Base-by-base conservation (phyloP, 1,140 invertebrate species). In the Anoplolepis gracilipes region DNA sequence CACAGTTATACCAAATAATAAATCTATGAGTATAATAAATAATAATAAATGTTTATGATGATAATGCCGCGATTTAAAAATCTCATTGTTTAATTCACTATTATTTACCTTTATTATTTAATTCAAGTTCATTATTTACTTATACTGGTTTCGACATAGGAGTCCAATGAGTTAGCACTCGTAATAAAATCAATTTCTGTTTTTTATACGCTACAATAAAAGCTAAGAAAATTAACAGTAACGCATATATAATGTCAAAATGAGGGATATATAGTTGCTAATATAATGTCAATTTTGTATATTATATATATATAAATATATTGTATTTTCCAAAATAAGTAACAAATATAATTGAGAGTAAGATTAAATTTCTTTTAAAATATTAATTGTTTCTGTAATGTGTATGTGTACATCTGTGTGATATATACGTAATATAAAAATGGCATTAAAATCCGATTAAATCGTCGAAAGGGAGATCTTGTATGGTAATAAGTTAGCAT, bases 1-100 rank as follows among this genome's bases (percentile, higher is more conserved):
- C 22, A 46, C 46, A 25, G 39, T 28, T 64, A n/a, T n/a, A n/a
- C n/a, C n/a, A 77, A 84, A 79, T 69, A 79, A 79, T 79, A 57
- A 49, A 79, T 55, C 70, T n/a, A n/a, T n/a, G n/a, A n/a, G n/a
- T n/a, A n/a, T n/a, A n/a, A n/a, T n/a, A n/a, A n/a, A 79, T 69
- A 79, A 10, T 28, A 79, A 4, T 55, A 79, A 67, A 55, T 33
- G 61, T 39, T n/a, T 1, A 33, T 49, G 33, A 65, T 8, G 59
- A 33, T 67, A 4, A 16, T 69, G 49, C 33, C 22, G 55, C 1
- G 59, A 55, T 53, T 78, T 78, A 19, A 36, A 36, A 36, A 36
- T n/a, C n/a, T n/a, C n/a, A n/a, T n/a, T 61, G 53, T 67, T 30
- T 62, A 46, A 62, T n/a, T n/a, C n/a, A n/a, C n/a, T n/a, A n/a